A percentile compares a stretch with the other conserved stretches of the same genome.
These are phyloP conservation scores for Icerya purchasi DNA, from an alignment of 2,888 invertebrate species.

Conservation along the genomic window DNA sequence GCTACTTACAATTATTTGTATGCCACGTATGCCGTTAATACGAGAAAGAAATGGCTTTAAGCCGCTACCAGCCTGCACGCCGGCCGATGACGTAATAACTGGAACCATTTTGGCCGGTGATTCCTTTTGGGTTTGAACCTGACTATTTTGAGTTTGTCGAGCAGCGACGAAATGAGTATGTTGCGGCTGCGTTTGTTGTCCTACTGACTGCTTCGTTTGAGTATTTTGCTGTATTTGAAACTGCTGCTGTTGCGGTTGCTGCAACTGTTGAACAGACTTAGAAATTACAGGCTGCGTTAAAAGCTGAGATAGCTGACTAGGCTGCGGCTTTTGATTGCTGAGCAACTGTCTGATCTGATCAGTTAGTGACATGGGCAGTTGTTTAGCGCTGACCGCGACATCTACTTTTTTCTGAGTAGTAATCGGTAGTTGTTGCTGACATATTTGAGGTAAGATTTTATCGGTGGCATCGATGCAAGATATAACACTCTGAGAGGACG, in stretches of 20 bases:
- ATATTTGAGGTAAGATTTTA: not conserved
- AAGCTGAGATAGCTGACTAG: not conserved
- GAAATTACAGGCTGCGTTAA: not conserved
- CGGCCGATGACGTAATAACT: slow-evolving; percentile 7
- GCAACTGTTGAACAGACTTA: not conserved
- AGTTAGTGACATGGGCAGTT: not conserved
- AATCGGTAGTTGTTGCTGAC: slow-evolving; percentile 1
- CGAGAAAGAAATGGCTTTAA: slow-evolving; percentile 7
- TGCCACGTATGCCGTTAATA: slow-evolving; percentile 12
- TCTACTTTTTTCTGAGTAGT: not conserved
- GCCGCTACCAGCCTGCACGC: not conserved
- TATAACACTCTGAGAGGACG: not conserved
- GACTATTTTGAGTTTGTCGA: not conserved
- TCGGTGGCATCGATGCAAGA: not conserved
- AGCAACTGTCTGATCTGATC: slow-evolving; percentile 2
- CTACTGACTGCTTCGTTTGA: not conserved
- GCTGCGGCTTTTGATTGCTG: slow-evolving; percentile 1
- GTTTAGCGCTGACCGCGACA: not conserved
- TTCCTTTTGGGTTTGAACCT: not conserved
- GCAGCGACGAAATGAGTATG: not conserved
- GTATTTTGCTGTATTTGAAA: not conserved
- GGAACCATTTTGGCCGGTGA: slow-evolving; percentile 1
- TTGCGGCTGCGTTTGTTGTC: slow-evolving; percentile 4
- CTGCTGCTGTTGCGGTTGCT: not conserved
- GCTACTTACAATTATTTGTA: slow-evolving; percentile 11